These are phyloP conservation scores for Vanessa cardui DNA, from an alignment of 2,888 invertebrate species.

Conservation along the genomic window DNA sequence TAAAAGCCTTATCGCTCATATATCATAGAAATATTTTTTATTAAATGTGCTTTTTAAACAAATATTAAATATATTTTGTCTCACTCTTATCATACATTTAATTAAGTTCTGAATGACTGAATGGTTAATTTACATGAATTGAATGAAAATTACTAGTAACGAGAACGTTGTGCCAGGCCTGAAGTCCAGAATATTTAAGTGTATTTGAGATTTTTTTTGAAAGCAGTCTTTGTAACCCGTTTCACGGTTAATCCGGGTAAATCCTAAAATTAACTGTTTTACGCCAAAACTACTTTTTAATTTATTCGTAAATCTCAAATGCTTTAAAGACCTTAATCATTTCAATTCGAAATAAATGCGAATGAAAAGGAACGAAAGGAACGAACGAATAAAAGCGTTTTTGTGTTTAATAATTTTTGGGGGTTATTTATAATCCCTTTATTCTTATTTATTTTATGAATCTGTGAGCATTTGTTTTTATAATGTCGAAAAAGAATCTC, in stretches of 20 bases:
- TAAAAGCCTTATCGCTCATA: too few species aligned
- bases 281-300: constrained; percentile 18
- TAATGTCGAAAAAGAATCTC: too few species aligned
- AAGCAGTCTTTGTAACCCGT: constrained; percentile 7
- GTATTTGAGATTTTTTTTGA: constrained; percentile 10
- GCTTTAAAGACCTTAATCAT: constrained; percentile 12
- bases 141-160: neutral
- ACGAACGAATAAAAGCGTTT: constrained; percentile 1
- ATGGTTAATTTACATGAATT: neutral
- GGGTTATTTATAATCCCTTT: neutral
- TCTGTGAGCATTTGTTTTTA: neutral
- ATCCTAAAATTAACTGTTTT: constrained; percentile 21
- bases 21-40: too few species aligned
- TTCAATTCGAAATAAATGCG: constrained; percentile 6
- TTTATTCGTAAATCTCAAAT: constrained; percentile 4
- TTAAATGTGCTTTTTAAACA: too few species aligned
- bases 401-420: neutral
- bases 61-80: too few species aligned
- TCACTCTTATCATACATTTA: too few species aligned
- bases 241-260: constrained; percentile 9
- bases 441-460: neutral
- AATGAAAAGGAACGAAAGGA: neutral
- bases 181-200: constrained; percentile 6
- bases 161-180: neutral
- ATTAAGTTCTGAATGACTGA: neutral